Evolutionary conservation across 30 jellyfish, hydroid and myxozoan genomes (phyloP).

Genomic region (Sanderia malayensis): DNA sequence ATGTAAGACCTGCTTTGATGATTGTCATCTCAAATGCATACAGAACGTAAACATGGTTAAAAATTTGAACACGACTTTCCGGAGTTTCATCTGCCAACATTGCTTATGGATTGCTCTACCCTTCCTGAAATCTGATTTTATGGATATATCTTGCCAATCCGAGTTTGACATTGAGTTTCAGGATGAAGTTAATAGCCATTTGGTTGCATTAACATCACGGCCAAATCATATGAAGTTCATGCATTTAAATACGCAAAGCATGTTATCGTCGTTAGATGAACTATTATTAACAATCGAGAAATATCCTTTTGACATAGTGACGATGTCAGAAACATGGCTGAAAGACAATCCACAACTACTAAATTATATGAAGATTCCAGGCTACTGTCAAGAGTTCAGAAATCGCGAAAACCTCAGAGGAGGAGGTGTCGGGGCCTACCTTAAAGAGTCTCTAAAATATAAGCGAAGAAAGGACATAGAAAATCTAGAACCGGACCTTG

Average conservation of each 20-base stretch:
- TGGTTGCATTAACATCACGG: too few species aligned
- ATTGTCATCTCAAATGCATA: slow-evolving; percentile 39
- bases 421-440: slow-evolving; percentile 69
- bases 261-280: slow-evolving; percentile 66
- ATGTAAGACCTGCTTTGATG: slow-evolving; percentile 35
- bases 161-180: too few species aligned
- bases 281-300: slow-evolving; percentile 31
- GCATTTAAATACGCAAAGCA: slow-evolving; percentile 60
- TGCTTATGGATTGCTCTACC: too few species aligned
- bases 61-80: too few species aligned
- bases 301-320: slow-evolving; percentile 51
- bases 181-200: too few species aligned
- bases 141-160: too few species aligned
- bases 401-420: slow-evolving; percentile 59
- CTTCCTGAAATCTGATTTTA: too few species aligned
- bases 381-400: slow-evolving; percentile 48
- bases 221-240: too few species aligned
- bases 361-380: slow-evolving; percentile 54
- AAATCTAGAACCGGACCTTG: slow-evolving; percentile 46
- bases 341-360: slow-evolving; percentile 62
- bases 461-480: slow-evolving; percentile 51
- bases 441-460: slow-evolving; percentile 35
- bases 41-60: slow-evolving; percentile 32
- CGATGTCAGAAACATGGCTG: slow-evolving; percentile 74
- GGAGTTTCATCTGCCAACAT: too few species aligned